Evolutionary conservation across 1,140 invertebrate species (phyloP), one percentile per base, ranked within the genome.

Genomic region (Drosophila tristis): DNA sequence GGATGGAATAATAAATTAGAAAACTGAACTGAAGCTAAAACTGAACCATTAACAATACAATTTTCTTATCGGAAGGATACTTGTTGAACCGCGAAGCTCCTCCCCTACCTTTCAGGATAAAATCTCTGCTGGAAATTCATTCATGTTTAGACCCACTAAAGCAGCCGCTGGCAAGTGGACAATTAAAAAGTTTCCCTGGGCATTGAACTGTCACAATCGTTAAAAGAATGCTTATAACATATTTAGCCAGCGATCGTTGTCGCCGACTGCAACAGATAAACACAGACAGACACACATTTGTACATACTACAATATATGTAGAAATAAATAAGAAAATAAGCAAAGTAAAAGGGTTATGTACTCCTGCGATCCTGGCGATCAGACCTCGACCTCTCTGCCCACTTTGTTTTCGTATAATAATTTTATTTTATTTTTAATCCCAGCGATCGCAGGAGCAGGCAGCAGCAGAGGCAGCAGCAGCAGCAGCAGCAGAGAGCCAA

Each of bases 331-430:
- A 50, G 60, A 44, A 45, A 20, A 13, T 50, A 58, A 7, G 26
- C 43, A 15, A n/a, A 49, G 16, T 15, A 31, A 43, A 39, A 39
- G 35, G 35, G 35, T 13, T 39, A 39, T 4, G 11, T 11, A 13
- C 3, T 51, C 43, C 65, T 54, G n/a, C 25, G 23, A 59, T 31
- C 29, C 29, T 29, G 26, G 26, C 26, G 26, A 29, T 29, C 26
- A 25, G 23, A 25, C 23, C 23, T 25, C 2, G 23, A 49, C 35
- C 43, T 23, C 39, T 39, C 63, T 66, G 57, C 59, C 50, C 72
- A 76, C 72, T 67, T 74, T 75, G 60, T 25, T 74, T 79, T 73
- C 48, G 64, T 81, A 87, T 87, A 86, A 81, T 87, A 87, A 87
- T 81, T 86, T 86, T 47, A 67, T 66, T 87, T 86, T 81, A 86